phyloP scores from a whole-genome alignment of 2,113 vertebrate species.

The Hylia prasina region DNA sequence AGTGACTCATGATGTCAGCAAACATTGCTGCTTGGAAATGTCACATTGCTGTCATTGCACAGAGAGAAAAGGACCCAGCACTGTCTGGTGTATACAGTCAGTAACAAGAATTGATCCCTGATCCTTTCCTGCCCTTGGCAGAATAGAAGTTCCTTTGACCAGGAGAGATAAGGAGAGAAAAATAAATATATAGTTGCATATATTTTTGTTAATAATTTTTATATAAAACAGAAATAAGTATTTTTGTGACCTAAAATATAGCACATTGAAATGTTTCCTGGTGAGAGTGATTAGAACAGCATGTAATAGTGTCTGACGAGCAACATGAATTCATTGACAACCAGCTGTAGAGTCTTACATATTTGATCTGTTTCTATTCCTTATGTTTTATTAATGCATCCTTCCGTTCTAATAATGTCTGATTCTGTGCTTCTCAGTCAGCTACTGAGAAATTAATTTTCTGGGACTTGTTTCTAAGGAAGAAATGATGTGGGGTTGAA shows the following conservation, averaged over 20 bases:
- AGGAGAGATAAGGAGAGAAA: neutral
- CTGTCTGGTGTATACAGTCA: neutral
- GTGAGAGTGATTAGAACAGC: neutral
- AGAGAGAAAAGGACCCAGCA: neutral
- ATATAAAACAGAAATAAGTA: slow-evolving; percentile 22
- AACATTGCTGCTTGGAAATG: neutral
- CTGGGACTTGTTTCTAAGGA: neutral
- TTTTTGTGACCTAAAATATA: slow-evolving; percentile 1
- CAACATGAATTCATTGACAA: slow-evolving; percentile 20
- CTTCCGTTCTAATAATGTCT: neutral
- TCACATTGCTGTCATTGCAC: neutral
- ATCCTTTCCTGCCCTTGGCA: neutral
- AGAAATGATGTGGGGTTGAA: neutral
- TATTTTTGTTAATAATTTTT: neutral
- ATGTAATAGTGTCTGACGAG: neutral
- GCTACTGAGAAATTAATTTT: slow-evolving; percentile 8
- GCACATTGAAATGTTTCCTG: neutral
- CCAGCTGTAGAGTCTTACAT: slow-evolving; percentile 22
- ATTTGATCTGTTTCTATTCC: slow-evolving; percentile 17
- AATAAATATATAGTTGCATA: neutral
- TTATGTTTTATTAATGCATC: slow-evolving; percentile 23
- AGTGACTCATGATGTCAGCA: slow-evolving; percentile 38
- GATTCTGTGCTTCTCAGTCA: neutral
- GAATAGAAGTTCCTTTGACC: neutral
- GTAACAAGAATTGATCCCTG: neutral